Evolutionary conservation across 2,797 vertebrate genomes (phyloP), one percentile per base, ranked within the genome.

Genomic region (Sebastiscus tertius): DNA sequence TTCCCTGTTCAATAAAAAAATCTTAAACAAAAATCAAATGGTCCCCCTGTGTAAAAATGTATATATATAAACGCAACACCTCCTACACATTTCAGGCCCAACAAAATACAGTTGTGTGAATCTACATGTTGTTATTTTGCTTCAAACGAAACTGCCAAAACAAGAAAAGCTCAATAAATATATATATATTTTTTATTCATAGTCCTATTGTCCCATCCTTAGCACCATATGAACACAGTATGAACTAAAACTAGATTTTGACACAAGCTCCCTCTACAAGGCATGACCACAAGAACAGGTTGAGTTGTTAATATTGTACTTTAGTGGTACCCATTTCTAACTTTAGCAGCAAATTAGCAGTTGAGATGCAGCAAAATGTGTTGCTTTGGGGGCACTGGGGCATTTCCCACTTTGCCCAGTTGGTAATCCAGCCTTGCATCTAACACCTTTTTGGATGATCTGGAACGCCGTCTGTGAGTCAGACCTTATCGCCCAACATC

Each of bases 51-150:
- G 29, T 31, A 31, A 31, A 31, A 31, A 26, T 26, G 26, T 26
- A 33, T 3, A 31, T 31, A 36, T 36, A 39, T 14, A 14, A 13
- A 39, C 91, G 92, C 86, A 93, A 66, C 76, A 97, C 49, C 0
- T 95, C 95, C 97, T 98, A 46, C 14, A 83, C 61, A 80, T 29
- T 13, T 63, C 7, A 82, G 2, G 13, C 4, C 75, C 2, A 55
- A 52, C 3, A 7, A 20, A 39, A 64, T 6, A 8, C 14, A 63
- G 13, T 29, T 6, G 6, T 60, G 3, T 29, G 29, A 39, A 27
- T 24, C 4, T 56, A 55, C 13, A 56, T 49, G 5, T 12, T 67
- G 49, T 42, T 63, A 14, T 22, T 18, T 29, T n/a, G 13, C 16
- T 54, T 5, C 14, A 34, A 58, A 59, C 11, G 2, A 20, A 63